Evolutionary conservation across 2,888 invertebrate genomes (phyloP).

Genomic region (Entomobrya proxima): DNA sequence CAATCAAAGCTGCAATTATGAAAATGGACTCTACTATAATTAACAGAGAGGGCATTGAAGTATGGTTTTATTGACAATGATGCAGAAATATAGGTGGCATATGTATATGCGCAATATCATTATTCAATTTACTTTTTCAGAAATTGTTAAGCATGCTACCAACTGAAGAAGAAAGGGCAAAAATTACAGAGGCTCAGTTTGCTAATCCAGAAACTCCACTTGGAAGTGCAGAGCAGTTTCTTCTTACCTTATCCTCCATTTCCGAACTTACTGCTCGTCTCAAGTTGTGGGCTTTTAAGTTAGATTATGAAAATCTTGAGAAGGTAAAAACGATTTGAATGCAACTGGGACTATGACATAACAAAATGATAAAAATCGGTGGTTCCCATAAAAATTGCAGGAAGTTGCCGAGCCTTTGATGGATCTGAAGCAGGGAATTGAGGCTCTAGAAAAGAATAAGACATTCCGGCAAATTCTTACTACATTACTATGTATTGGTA

Average conservation of each 20-base stretch:
- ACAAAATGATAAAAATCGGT: too few species aligned
- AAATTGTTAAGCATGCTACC: constrained; percentile 98
- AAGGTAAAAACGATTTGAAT: constrained; percentile 80
- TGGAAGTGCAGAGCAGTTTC: constrained; percentile 98
- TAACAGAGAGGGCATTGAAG: constrained; percentile 97
- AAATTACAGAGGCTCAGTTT: constrained; percentile 80
- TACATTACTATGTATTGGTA: constrained; percentile 94
- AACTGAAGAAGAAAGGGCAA: constrained; percentile 95
- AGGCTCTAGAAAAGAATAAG: constrained; percentile 91
- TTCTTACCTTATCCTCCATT: constrained; percentile 96
- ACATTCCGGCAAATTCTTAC: constrained; percentile 97
- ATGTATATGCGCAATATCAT: too few species aligned
- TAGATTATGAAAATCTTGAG: constrained; percentile 98
- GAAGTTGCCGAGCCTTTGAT: constrained; percentile 88
- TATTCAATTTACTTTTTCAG: too few species aligned
- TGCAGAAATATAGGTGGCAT: too few species aligned
- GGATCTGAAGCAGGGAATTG: constrained; percentile 98
- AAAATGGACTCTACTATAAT: constrained; percentile 99
- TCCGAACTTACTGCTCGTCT: constrained; percentile 95
- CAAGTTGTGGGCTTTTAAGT: constrained; percentile 98
- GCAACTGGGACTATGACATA: background rate
- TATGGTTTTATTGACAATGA: too few species aligned
- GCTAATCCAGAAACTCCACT: constrained; percentile 90
- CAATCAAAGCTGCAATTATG: constrained; percentile 98
- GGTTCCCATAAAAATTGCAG: background rate